Evolutionary conservation across 2,113 vertebrate species (phyloP), one percentile per base, ranked within the genome.

Genomic region (Muntiacus reevesi): DNA sequence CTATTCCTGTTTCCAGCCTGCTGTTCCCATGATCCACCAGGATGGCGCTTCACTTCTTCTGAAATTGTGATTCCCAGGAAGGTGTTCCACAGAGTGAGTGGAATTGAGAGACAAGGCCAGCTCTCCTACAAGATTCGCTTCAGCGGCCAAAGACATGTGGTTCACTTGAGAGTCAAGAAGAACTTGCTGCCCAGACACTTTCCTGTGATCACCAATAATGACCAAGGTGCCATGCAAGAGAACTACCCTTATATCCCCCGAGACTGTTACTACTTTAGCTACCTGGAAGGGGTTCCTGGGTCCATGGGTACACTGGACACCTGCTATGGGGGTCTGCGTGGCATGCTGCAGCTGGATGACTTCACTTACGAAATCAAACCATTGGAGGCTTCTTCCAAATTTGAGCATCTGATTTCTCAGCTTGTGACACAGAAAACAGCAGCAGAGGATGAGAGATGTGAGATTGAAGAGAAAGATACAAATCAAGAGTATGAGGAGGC

Each of bases 351-450:
- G 97, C n/a, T 98, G 13, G 98, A 98, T 33, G 79, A 96, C 1
- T 52, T 78, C 9, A 98, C 98, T 36, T 99, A 98, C 0, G 97
- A 98, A 90, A 99, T 99, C 2, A 98, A 99, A 95, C 99, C 98
- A 1, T 4, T 99, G 57, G 89, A 95, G 0, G 2, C 71, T 0
- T 98, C 99, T 79, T 95, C 87, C 0, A 95, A 59, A 62, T 98
- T 99, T 82, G 98, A 96, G 67, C 98, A 99, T 50, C 2, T 98
- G 27, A 7, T 99, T 28, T 99, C 98, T 97, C 95, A 62, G 36
- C 76, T 99, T 95, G 97, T 98, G 82, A 55, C 28, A 45, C 85
- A 96, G 19, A 30, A 82, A 85, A 50, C 25, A 67, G 9, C 76
- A 3, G 5, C 1, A 17, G 50, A 85, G 36, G 23, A 5, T 2